These are phyloP conservation scores for Caenorhabditis uteleia DNA, from an alignment of 2,888 invertebrate species.

Conservation along the genomic window DNA sequence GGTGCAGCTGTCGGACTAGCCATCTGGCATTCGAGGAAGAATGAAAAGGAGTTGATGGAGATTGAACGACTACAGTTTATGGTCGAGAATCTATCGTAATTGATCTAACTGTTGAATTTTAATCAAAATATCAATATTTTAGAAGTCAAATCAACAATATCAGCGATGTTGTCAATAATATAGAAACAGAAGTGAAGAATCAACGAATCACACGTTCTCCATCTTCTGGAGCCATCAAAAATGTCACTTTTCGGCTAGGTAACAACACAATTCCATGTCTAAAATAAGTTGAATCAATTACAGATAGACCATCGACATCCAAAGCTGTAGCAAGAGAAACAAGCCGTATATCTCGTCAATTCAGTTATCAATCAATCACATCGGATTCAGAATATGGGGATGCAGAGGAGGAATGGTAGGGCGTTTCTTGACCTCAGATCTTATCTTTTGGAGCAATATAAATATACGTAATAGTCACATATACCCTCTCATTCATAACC, in stretches of 20 bases:
- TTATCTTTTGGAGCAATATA: too few species aligned
- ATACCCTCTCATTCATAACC: too few species aligned
- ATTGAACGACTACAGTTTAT: constrained; percentile 29
- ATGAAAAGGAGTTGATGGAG: constrained; percentile 15
- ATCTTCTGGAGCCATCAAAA: constrained; percentile 12
- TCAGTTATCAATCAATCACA: constrained; percentile 25
- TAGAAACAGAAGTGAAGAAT: constrained; percentile 8
- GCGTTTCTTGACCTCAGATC: too few species aligned
- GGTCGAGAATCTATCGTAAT: too few species aligned
- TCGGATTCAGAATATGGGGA: constrained; percentile 43
- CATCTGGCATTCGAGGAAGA: constrained; percentile 9
- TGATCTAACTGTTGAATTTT: too few species aligned
- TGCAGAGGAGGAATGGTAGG: constrained; percentile 43
- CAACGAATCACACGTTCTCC: constrained; percentile 2
- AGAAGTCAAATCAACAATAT: constrained; percentile 7
- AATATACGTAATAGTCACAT: too few species aligned
- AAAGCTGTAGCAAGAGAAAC: background rate
- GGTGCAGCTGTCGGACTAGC: constrained; percentile 10
- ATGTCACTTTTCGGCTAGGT: constrained; percentile 23
- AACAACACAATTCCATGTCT: too few species aligned
- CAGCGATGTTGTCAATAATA: background rate
- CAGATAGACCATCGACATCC: background rate
- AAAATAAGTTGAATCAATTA: too few species aligned
- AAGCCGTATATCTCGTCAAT: background rate
- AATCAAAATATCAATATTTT: too few species aligned